phyloP scores from a whole-genome alignment of 2,113 vertebrate species.

The Callorhinus ursinus region DNA sequence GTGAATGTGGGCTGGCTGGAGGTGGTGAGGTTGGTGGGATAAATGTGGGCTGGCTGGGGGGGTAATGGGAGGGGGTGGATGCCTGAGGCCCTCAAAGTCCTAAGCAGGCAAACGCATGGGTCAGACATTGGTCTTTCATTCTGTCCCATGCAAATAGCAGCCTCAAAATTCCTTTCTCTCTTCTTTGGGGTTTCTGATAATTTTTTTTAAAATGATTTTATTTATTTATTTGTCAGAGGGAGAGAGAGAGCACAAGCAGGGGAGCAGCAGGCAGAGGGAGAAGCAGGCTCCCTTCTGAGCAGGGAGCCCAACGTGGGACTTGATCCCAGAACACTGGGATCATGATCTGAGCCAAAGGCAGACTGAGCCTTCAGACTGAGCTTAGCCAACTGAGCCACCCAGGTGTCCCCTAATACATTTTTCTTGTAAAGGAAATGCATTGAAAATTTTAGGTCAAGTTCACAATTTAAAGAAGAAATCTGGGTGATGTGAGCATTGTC shows the following conservation, averaged over 20 bases:
- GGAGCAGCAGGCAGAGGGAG: neutral
- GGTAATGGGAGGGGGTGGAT: too few relatives aligned
- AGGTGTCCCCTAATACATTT: neutral
- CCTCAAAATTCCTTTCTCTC: neutral
- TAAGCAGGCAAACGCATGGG: neutral
- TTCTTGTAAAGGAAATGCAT: neutral
- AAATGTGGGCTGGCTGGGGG: neutral
- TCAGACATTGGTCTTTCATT: neutral
- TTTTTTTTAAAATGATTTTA: too few relatives aligned
- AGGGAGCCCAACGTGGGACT: neutral
- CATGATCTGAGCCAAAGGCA: neutral
- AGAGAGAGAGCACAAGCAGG: neutral
- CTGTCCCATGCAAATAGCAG: neutral
- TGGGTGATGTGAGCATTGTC: accelerated
- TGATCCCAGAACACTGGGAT: neutral
- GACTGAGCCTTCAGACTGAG: too few relatives aligned
- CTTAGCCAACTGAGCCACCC: neutral
- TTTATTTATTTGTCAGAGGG: neutral
- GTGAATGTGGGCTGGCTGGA: too few relatives aligned
- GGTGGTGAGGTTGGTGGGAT: neutral
- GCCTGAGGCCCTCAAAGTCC: neutral
- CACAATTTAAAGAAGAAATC: neutral
- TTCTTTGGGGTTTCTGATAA: neutral
- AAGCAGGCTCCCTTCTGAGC: neutral
- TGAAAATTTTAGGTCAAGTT: neutral